Evolutionary conservation across 2,888 invertebrate genomes (phyloP).

Genomic region (Cheilosia pagana): DNA sequence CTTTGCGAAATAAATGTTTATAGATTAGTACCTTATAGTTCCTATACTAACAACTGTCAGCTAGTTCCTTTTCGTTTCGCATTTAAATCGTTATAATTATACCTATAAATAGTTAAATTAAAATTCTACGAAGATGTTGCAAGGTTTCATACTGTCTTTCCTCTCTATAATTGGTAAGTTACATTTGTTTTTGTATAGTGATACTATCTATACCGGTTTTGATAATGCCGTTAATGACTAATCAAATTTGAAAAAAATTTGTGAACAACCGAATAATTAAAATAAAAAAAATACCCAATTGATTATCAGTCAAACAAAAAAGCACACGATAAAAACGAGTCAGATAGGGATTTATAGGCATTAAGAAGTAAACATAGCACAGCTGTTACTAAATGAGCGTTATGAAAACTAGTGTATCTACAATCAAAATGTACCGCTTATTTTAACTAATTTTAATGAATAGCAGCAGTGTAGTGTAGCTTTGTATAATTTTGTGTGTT

Average conservation of each 20-base stretch:
- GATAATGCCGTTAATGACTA: background rate
- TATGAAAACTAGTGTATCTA: no score
- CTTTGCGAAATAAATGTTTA: background rate
- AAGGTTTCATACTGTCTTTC: slow-evolving; percentile 18
- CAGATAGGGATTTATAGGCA: background rate
- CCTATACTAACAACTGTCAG: slow-evolving; percentile 31
- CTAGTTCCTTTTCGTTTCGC: slow-evolving; percentile 4
- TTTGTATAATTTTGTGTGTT: no score
- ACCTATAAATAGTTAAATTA: no score
- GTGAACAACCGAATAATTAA: background rate
- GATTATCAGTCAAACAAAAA: slow-evolving; percentile 1
- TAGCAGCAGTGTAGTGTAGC: no score
- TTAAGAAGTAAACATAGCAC: no score
- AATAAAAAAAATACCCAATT: background rate
- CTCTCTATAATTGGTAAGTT: slow-evolving; percentile 38
- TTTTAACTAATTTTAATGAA: no score
- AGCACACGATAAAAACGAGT: slow-evolving; percentile 5
- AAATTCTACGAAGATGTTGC: slow-evolving; percentile 34
- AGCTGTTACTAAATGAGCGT: no score
- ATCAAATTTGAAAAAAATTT: background rate
- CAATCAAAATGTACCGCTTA: no score
- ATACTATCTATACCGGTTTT: background rate
- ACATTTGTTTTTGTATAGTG: background rate
- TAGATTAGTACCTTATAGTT: slow-evolving; percentile 24
- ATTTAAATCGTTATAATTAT: background rate